These are phyloP conservation scores for Hetaerina americana DNA, from an alignment of 1,140 invertebrate species.

Conservation along the genomic window DNA sequence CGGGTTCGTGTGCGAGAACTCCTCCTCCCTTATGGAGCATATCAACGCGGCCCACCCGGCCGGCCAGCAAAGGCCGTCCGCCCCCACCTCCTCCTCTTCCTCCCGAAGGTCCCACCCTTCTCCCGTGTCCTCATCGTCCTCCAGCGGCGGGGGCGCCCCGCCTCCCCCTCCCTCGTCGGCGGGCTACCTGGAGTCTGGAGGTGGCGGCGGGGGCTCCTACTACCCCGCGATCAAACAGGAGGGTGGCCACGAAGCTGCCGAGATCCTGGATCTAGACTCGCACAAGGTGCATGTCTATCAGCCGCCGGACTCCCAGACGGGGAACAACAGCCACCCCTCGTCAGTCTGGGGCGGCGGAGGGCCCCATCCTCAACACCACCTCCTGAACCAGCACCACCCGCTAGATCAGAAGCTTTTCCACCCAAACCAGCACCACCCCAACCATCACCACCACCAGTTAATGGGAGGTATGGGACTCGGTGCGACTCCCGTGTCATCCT, in stretches of 20 bases:
- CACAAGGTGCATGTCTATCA: slow-evolving; percentile 65
- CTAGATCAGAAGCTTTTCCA: slow-evolving; percentile 26
- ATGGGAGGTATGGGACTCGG: slow-evolving; percentile 3
- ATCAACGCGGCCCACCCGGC: slow-evolving; percentile 47
- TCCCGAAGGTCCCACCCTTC: slow-evolving; percentile 1
- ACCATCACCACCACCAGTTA: slow-evolving; percentile 25
- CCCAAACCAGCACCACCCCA: slow-evolving; percentile 22
- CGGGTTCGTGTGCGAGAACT: slow-evolving; percentile 58
- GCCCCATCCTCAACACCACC: slow-evolving; percentile 22
- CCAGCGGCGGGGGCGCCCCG: slow-evolving; percentile 11
- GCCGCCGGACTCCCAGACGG: slow-evolving; percentile 22
- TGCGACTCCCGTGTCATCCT: slow-evolving; percentile 21
- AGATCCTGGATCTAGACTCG: slow-evolving; percentile 76
- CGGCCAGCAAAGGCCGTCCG: neutral
- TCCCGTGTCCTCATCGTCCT: slow-evolving; percentile 10
- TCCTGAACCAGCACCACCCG: slow-evolving; percentile 29
- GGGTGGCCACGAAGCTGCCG: slow-evolving; percentile 54
- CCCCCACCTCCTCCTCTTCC: slow-evolving; percentile 33
- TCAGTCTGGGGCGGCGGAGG: neutral
- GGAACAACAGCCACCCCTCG: neutral
- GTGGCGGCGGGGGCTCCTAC: slow-evolving; percentile 15
- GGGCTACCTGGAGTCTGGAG: too few relatives aligned
- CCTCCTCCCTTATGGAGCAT: slow-evolving; percentile 53
- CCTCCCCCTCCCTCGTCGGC: neutral
- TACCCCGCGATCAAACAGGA: slow-evolving; percentile 31